These are phyloP conservation scores for Archegozetes longisetosus DNA, from an alignment of 1,140 invertebrate genomes.

Conservation along the genomic window DNA sequence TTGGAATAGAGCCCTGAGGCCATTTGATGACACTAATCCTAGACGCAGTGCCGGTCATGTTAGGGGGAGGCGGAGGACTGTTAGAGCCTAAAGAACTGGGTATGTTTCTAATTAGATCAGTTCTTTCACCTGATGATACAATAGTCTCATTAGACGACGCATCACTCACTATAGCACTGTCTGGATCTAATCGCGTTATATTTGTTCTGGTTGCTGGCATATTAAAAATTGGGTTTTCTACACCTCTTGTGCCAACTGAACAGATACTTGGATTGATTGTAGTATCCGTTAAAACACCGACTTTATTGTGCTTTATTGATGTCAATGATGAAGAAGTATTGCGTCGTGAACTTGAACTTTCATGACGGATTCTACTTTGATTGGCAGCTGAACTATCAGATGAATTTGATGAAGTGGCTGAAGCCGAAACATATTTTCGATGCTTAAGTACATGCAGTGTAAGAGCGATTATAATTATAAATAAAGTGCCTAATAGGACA, in stretches of 20 bases:
- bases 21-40: constrained; percentile 19
- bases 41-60: constrained; percentile 9
- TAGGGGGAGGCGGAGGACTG: constrained; percentile 11
- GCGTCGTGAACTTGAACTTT: not conserved
- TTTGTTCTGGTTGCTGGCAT: constrained; percentile 13
- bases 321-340: not conserved
- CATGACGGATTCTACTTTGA: not conserved
- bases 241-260: constrained; percentile 11
- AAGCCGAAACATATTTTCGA: constrained; percentile 34
- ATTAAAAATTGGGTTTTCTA: constrained; percentile 23
- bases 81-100: constrained; percentile 1
- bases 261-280: not conserved
- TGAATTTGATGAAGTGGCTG: not conserved
- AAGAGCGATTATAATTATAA: constrained; percentile 50
- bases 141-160: constrained; percentile 10
- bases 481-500: constrained; percentile 48
- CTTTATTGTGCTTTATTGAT: not conserved
- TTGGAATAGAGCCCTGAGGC: constrained; percentile 40
- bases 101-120: constrained; percentile 1
- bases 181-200: not conserved
- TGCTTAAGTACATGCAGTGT: constrained; percentile 57
- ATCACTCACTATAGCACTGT: constrained; percentile 13
- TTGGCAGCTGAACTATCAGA: not conserved
- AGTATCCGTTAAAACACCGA: not conserved
- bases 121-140: not conserved